Conservation (phyloP, 92 coral and sea anemone genomes). For the Nematostella vectensis region DNA sequence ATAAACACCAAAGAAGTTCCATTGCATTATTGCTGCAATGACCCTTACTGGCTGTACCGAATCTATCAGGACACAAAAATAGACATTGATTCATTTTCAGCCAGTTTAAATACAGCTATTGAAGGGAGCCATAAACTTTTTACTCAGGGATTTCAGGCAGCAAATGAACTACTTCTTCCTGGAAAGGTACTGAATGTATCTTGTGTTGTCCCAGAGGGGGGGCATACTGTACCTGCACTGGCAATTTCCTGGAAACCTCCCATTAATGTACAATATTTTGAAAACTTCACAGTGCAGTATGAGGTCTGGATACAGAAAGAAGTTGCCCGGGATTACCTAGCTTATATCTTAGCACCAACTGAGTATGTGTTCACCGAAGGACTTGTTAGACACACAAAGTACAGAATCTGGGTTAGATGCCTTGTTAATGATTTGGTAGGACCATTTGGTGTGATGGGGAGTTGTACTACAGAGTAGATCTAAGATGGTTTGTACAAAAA, state of each 20-base stretch:
- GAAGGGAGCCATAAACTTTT: slow-evolving; percentile 17
- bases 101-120: slow-evolving; percentile 25
- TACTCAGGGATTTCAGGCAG: not conserved
- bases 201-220: slow-evolving; percentile 26
- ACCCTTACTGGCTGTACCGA: slow-evolving; percentile 88
- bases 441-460: slow-evolving; percentile 56
- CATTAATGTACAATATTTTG: slow-evolving; percentile 42
- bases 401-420: slow-evolving; percentile 82
- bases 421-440: slow-evolving; percentile 35
- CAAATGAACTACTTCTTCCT: slow-evolving; percentile 33
- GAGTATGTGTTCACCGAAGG: slow-evolving; percentile 58
- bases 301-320: slow-evolving; percentile 91
- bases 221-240: slow-evolving; percentile 25
- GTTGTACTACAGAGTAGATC: slow-evolving; percentile 44
- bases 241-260: slow-evolving; percentile 77
- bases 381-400: slow-evolving; percentile 34
- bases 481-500: too few relatives aligned
- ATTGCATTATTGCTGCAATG: slow-evolving; percentile 68
- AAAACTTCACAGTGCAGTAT: slow-evolving; percentile 24
- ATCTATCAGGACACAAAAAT: slow-evolving; percentile 92
- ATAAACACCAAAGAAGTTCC: slow-evolving; percentile 56
- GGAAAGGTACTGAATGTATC: slow-evolving; percentile 65
- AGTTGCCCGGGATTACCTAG: slow-evolving; percentile 49
- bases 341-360: slow-evolving; percentile 53
- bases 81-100: slow-evolving; percentile 53